A percentile compares a stretch with the other conserved stretches of the same genome.
These are phyloP conservation scores for Candidula unifasciata DNA, from an alignment of 2,888 invertebrate genomes.

Conservation along the genomic window DNA sequence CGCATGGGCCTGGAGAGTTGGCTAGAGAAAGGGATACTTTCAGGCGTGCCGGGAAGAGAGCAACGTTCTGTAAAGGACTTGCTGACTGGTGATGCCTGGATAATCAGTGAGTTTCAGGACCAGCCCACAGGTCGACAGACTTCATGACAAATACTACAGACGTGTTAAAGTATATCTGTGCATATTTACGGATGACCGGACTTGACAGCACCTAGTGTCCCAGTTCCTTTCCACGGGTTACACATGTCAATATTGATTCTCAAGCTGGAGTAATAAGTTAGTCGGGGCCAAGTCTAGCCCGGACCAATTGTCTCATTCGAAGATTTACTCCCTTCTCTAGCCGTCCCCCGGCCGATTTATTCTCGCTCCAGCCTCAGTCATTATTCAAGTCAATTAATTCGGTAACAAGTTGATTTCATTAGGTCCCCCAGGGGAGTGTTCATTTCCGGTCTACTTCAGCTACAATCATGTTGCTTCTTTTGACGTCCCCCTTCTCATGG, in stretches of 20 bases:
- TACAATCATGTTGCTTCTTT: background rate
- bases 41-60: no score
- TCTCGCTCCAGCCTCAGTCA: background rate
- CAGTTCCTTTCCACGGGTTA: background rate
- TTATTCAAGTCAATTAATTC: background rate
- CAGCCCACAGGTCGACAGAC: no score
- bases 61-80: no score
- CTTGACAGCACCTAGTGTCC: background rate
- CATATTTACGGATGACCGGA: background rate
- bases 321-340: background rate
- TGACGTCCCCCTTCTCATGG: background rate
- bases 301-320: background rate
- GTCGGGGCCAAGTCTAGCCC: background rate
- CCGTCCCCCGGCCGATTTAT: background rate
- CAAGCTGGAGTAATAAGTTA: background rate
- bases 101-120: no score
- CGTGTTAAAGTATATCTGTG: no score
- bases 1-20: no score
- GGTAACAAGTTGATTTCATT: slow-evolving; percentile 9
- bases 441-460: background rate
- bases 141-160: no score
- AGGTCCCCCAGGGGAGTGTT: background rate
- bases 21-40: no score
- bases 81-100: no score
- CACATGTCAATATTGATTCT: slow-evolving; percentile 19